Conservation (phyloP, 2,797 vertebrate genomes). For the Lerista edwardsae region DNA sequence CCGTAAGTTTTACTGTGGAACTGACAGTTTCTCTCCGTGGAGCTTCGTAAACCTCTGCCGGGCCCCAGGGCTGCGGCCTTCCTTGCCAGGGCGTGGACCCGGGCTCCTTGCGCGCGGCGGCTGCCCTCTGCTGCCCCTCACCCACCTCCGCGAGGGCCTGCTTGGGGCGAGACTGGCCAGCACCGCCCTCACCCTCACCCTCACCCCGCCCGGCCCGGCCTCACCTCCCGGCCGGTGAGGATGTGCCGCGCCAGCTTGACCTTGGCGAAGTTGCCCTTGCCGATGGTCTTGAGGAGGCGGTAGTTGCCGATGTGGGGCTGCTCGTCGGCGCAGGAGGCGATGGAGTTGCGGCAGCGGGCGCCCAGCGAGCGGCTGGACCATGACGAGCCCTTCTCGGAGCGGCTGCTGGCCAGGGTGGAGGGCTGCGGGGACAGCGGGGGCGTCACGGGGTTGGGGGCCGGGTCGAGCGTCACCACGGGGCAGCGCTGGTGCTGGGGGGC, state of each 20-base stretch:
- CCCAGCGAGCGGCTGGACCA: conserved; percentile 88
- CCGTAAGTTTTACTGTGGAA: no score
- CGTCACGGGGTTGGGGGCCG: neutral
- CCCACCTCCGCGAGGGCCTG: no score
- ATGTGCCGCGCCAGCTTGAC: conserved; percentile 93
- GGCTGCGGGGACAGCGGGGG: conserved; percentile 69
- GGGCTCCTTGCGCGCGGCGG: no score
- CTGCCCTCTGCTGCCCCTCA: no score
- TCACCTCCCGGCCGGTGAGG: conserved; percentile 89
- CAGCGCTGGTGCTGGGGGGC: conserved; percentile 25
- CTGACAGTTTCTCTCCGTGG: no score
- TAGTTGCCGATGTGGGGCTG: conserved; percentile 93
- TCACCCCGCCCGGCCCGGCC: neutral
- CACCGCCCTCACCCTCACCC: rapidly evolving
- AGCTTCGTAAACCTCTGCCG: no score
- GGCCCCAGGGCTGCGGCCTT: no score
- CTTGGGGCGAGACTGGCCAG: no score
- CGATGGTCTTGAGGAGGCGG: conserved; percentile 91
- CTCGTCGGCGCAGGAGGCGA: conserved; percentile 88
- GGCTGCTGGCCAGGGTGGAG: conserved; percentile 84
- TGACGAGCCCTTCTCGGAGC: conserved; percentile 87
- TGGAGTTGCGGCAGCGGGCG: conserved; percentile 90
- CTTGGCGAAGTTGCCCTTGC: conserved; percentile 95
- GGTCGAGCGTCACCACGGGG: conserved; percentile 27
- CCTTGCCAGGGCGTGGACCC: no score